Conservation (phyloP, 2,888 invertebrate genomes). For the Neocrepidodera transversa region DNA sequence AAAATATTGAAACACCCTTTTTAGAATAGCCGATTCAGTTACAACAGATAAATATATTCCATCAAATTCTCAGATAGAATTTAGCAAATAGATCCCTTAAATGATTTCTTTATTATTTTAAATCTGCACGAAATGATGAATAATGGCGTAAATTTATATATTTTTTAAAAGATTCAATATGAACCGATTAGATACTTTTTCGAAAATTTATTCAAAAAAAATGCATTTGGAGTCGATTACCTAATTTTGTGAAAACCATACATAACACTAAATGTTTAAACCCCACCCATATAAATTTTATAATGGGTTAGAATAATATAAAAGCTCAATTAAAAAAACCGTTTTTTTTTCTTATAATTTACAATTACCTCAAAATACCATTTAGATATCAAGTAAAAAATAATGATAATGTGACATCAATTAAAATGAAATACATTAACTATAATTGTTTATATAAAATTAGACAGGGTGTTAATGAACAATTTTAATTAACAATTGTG, state of each 20-base stretch:
- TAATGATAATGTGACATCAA: conserved; percentile 14
- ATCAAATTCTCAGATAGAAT: no score
- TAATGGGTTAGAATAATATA: conserved; percentile 29
- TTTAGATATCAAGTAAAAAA: conserved; percentile 14
- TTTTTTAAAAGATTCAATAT: no score
- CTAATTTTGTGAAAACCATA: conserved; percentile 28
- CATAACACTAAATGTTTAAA: conserved; percentile 33
- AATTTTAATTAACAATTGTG: neutral
- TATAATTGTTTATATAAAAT: conserved; percentile 3
- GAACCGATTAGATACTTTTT: no score
- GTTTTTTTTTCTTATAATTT: conserved; percentile 12
- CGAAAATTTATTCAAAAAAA: no score
- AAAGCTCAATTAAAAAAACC: conserved; percentile 26
- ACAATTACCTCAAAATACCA: conserved; percentile 19
- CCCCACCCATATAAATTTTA: conserved; percentile 35
- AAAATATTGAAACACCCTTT: no score
- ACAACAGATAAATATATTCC: no score
- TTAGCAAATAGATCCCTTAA: no score
- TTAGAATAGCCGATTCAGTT: no score
- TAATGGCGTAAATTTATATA: no score
- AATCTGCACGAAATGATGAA: no score
- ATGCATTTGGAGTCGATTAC: neutral
- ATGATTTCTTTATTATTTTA: no score
- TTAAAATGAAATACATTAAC: neutral
- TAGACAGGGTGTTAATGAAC: conserved; percentile 2